Conservation (phyloP, 1,140 invertebrate species). For the Pachyrhynchus sulphureomaculatus region DNA sequence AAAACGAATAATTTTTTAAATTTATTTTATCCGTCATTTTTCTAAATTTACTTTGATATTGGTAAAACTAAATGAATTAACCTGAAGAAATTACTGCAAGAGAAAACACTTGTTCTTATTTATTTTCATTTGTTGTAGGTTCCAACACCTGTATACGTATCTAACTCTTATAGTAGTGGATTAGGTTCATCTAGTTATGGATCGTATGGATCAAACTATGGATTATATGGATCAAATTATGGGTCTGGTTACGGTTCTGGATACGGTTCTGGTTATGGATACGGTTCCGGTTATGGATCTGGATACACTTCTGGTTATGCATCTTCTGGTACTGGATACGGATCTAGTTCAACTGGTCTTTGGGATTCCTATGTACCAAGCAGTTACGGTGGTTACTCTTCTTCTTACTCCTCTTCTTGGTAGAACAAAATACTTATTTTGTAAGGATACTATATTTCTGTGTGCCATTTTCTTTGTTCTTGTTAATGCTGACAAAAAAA, state of each 20-base stretch:
- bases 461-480: no score
- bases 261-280: neutral
- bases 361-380: constrained; percentile 30
- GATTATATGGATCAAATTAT: neutral
- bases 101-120: no score
- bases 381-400: constrained; percentile 15
- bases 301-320: neutral
- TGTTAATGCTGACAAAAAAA: no score
- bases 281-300: constrained; percentile 1
- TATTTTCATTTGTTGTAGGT: constrained; percentile 25
- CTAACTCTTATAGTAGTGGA: constrained; percentile 23
- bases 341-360: neutral
- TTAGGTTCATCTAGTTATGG: neutral
- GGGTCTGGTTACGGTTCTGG: neutral
- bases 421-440: constrained; percentile 15
- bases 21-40: no score
- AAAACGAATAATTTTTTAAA: no score
- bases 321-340: neutral
- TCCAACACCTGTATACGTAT: constrained; percentile 27
- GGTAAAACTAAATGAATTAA: no score
- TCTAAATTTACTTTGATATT: no score
- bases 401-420: neutral
- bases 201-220: neutral
- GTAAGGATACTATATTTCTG: neutral
- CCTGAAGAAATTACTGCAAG: no score